These are phyloP conservation scores for Plemyria rubiginata DNA, from an alignment of 2,888 invertebrate genomes.

Conservation along the genomic window DNA sequence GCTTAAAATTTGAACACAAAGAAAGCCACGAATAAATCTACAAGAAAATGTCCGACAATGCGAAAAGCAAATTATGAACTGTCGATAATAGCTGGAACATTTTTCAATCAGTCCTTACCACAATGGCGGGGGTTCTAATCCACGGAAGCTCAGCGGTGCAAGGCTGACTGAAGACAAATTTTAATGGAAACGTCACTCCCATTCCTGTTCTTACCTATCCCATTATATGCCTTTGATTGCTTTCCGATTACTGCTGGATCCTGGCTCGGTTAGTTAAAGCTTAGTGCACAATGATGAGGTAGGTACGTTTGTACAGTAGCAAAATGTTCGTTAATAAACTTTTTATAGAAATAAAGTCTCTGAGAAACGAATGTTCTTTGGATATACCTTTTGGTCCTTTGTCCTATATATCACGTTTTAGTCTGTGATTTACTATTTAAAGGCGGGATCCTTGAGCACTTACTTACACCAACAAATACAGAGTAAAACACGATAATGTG, in stretches of 20 bases:
- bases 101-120: conserved; percentile 26
- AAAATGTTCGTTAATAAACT: too few species aligned
- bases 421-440: background rate
- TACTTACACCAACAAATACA: conserved; percentile 14
- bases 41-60: conserved; percentile 16
- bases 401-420: too few species aligned
- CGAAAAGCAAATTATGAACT: conserved; percentile 27
- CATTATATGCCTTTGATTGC: conserved; percentile 40
- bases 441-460: conserved; percentile 3
- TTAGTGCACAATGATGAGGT: background rate
- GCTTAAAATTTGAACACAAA: too few species aligned
- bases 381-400: too few species aligned
- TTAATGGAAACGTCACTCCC: conserved; percentile 58
- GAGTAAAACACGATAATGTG: conserved; percentile 17
- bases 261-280: background rate
- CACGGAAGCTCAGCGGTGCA: conserved; percentile 30
- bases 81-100: conserved; percentile 27
- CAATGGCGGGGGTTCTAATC: conserved; percentile 26
- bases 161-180: conserved; percentile 36
- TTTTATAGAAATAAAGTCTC: too few species aligned
- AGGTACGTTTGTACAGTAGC: background rate
- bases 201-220: conserved; percentile 40
- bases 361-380: too few species aligned
- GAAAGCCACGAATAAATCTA: conserved; percentile 5
- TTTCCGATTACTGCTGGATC: conserved; percentile 24